A percentile compares a stretch with the other conserved stretches of the same genome.
Evolutionary conservation across 2,888 invertebrate species (phyloP).

Genomic region (Drosophila pseudotakahashii): DNA sequence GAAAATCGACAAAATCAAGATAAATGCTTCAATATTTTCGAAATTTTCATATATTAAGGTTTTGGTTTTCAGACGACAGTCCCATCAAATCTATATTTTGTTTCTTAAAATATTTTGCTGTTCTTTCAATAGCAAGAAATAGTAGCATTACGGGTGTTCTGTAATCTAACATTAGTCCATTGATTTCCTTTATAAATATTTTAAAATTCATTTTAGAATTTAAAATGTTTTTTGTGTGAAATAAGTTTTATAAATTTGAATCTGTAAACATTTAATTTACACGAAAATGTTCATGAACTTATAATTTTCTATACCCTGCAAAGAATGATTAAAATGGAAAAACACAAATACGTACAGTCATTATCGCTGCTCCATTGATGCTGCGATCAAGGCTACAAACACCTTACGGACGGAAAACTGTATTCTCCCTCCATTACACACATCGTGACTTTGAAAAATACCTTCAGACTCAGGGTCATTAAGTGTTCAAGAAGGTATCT

Average conservation of each 20-base stretch:
- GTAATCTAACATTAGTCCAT: too few species aligned
- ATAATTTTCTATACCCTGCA: background rate
- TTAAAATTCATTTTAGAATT: background rate
- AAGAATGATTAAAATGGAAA: background rate
- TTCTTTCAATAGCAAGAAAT: too few species aligned
- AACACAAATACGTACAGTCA: background rate
- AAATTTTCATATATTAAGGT: too few species aligned
- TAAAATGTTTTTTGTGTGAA: too few species aligned
- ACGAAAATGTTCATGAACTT: background rate
- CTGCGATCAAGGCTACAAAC: conserved; percentile 4
- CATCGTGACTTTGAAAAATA: conserved; percentile 36
- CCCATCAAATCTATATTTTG: too few species aligned
- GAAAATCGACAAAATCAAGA: too few species aligned
- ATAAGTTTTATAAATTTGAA: background rate
- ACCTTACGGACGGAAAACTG: conserved; percentile 3
- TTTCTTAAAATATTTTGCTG: too few species aligned
- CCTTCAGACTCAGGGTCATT: conserved; percentile 28
- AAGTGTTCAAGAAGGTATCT: conserved; percentile 39
- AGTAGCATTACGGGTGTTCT: too few species aligned
- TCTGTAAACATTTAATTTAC: background rate
- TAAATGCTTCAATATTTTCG: too few species aligned
- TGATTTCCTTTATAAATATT: too few species aligned
- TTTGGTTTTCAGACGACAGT: too few species aligned
- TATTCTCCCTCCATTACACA: background rate
- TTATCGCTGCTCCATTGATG: conserved; percentile 11